Evolutionary conservation across 1,140 invertebrate species (phyloP).

Genomic region (Zaprionus camerounensis): DNA sequence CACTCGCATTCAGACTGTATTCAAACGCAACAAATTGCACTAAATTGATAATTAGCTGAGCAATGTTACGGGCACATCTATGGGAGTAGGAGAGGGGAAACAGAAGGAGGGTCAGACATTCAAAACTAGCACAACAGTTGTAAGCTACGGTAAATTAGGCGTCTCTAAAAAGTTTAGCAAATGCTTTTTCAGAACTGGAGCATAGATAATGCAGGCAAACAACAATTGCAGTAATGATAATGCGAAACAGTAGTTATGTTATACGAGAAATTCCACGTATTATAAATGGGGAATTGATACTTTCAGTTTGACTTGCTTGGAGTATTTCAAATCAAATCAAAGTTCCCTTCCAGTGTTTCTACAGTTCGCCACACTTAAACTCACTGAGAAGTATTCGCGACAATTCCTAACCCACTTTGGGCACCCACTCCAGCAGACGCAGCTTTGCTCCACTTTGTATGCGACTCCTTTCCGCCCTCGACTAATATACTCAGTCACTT

Average conservation of each 20-base stretch:
- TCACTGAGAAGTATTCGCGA: not conserved
- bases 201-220: constrained; percentile 11
- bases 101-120: not conserved
- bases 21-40: constrained; percentile 71
- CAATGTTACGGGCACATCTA: constrained; percentile 16
- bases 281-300: not conserved
- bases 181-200: not conserved
- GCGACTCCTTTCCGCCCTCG: constrained; percentile 35
- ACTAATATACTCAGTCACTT: constrained; percentile 59
- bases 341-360: not conserved
- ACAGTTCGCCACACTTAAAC: not conserved
- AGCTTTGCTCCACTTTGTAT: constrained; percentile 50
- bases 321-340: not conserved
- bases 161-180: constrained; percentile 4
- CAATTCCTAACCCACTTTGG: constrained; percentile 19
- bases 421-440: constrained; percentile 16
- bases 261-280: not conserved
- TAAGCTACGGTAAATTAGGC: constrained; percentile 13
- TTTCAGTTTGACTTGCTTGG: not conserved
- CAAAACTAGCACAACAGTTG: constrained; percentile 9
- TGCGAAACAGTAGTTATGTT: not conserved
- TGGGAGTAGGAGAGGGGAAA: not conserved
- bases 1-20: constrained; percentile 41
- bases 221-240: not conserved
- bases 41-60: constrained; percentile 78